Conservation (phyloP, 2,888 invertebrate genomes). For the Apamea monoglypha region DNA sequence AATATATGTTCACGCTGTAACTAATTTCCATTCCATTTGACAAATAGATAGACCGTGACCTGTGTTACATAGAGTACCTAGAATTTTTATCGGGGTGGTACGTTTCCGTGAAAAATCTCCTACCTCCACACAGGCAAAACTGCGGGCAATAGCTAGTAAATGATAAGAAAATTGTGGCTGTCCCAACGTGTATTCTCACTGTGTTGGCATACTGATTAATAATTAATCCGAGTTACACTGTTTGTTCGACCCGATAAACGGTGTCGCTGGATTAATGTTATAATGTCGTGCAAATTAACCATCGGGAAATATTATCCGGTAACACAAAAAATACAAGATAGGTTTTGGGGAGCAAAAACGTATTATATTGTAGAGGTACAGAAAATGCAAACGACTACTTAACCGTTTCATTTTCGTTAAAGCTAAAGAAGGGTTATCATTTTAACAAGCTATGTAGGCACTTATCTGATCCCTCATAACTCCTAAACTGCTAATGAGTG, state of each 20-base stretch:
- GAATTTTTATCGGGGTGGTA: not conserved
- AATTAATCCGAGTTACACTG: not conserved
- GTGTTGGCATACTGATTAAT: constrained; percentile 3
- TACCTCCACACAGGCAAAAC: not conserved
- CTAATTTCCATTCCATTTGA: not conserved
- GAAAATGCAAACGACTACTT: too few relatives aligned
- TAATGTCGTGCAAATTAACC: not conserved
- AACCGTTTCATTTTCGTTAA: not conserved
- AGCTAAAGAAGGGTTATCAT: not conserved
- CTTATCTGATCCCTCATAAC: not conserved
- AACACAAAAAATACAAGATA: not conserved
- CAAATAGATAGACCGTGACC: not conserved
- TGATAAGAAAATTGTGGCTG: not conserved
- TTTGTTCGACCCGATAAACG: constrained; percentile 10
- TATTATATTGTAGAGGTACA: not conserved
- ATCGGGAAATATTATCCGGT: not conserved
- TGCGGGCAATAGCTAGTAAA: not conserved
- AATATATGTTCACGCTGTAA: not conserved
- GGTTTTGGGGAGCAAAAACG: too few relatives aligned
- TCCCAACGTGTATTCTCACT: not conserved
- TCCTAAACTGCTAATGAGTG: not conserved
- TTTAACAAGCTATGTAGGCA: not conserved
- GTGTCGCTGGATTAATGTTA: not conserved
- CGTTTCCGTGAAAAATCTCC: not conserved
- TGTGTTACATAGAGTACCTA: not conserved